Base-by-base conservation (phyloP, 2,888 invertebrate genomes). In the Arge pagana region DNA sequence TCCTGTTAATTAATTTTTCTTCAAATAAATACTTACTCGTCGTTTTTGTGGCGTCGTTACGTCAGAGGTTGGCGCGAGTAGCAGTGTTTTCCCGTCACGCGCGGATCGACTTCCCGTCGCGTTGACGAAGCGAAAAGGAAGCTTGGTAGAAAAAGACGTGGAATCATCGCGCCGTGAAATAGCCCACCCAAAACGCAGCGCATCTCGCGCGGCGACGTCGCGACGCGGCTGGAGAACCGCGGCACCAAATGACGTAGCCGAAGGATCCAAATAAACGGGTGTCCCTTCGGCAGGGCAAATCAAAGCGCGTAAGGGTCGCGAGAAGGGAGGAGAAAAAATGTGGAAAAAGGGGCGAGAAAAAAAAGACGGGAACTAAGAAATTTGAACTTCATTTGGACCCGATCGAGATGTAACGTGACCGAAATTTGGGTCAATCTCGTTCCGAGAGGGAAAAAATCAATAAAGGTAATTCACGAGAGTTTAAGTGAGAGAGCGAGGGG, bases 131-230 rank as follows among this genome's bases (percentile, higher is more conserved):
- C n/a, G n/a, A n/a, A n/a, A n/a, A n/a, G n/a, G n/a, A n/a, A n/a
- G n/a, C n/a, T n/a, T n/a, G n/a, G n/a, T n/a, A n/a, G n/a, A n/a
- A 13, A 30, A 42, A 3, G 41, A 21, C 30, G 3, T 26, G 50
- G 19, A 58, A 55, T 58, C 60, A 61, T 59, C 52, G 56, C 60
- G 53, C 56, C 62, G 59, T 60, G 62, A 60, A 61, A 61, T 61
- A 50, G 61, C 60, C 61, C 50, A 39, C 40, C 50, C 60, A 40
- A 41, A 37, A 26, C 48, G 16, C 18, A 18, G 11, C 33, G 30
- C 30, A 16, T 16, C 11, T 23, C 10, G 31, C 13, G 31, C 26
- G 16, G 42, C 11, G 13, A 4, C n/a, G 40, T 10, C 10, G 13
- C 11, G n/a, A 16, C 8, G 26, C 40, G 26, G 7, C 26, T 15